These are phyloP conservation scores for Laupala kohalensis DNA, from an alignment of 1,140 invertebrate species.

Conservation along the genomic window DNA sequence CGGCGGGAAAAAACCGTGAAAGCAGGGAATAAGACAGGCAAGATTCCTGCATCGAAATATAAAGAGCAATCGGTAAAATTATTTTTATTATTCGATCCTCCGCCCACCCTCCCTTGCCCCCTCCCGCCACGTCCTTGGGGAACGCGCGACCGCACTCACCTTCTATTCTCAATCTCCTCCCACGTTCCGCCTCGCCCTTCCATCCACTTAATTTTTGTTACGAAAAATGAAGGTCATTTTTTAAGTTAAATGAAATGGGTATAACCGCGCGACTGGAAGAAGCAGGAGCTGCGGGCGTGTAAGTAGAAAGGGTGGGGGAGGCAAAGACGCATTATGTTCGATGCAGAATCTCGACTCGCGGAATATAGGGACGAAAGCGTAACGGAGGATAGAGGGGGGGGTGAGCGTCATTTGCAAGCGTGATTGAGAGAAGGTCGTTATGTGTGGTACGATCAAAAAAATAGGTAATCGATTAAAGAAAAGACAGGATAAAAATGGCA, in stretches of 20 bases:
- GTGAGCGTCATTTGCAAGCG: too few relatives aligned
- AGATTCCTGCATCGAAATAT: neutral
- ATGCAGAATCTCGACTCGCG: too few relatives aligned
- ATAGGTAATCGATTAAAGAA: too few relatives aligned
- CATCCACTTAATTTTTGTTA: constrained; percentile 8
- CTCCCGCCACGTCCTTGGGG: neutral
- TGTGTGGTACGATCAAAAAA: too few relatives aligned
- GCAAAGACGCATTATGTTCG: too few relatives aligned
- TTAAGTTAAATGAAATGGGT: constrained; percentile 6
- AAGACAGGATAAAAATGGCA: too few relatives aligned
- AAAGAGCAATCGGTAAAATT: neutral
- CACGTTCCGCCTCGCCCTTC: neutral
- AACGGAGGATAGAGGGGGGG: neutral
- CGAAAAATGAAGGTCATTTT: constrained; percentile 8
- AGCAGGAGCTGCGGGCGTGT: neutral
- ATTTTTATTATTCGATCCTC: neutral
- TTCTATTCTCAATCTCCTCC: neutral
- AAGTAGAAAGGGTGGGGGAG: too few relatives aligned
- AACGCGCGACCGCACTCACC: neutral
- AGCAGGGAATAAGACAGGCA: neutral
- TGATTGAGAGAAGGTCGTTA: too few relatives aligned
- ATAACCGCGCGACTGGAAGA: neutral
- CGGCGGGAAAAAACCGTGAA: too few relatives aligned
- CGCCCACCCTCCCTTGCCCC: neutral
- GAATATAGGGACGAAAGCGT: neutral